phyloP scores from a whole-genome alignment of 2,797 vertebrate species.

The Synanceia verrucosa region DNA sequence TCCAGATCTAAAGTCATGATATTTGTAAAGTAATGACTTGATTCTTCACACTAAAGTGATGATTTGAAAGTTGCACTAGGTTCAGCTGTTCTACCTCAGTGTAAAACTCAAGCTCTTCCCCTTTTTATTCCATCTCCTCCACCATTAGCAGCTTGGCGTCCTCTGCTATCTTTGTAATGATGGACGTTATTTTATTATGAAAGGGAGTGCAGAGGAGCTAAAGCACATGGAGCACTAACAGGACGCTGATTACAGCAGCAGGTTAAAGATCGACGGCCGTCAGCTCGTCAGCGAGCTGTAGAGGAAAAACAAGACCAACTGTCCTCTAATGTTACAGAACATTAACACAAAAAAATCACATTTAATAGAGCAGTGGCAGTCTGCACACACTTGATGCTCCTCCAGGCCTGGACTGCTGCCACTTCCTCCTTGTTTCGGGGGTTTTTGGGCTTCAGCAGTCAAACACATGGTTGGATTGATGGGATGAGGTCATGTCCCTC shows the following conservation, averaged over 20 bases:
- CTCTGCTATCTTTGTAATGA: background rate
- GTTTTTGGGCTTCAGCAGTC: background rate
- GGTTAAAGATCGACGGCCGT: constrained; percentile 53
- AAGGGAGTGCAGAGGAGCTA: constrained; percentile 31
- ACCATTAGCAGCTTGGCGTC: background rate
- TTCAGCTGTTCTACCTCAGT: too few relatives aligned
- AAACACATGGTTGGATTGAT: constrained; percentile 2
- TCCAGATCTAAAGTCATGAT: too few relatives aligned
- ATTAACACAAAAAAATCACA: background rate
- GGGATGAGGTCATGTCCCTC: constrained; percentile 4
- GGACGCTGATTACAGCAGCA: constrained; percentile 59
- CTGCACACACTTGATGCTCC: background rate
- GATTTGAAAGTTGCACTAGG: too few relatives aligned
- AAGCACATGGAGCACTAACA: constrained; percentile 34
- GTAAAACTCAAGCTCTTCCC: too few relatives aligned
- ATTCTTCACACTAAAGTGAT: too few relatives aligned
- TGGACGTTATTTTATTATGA: constrained; percentile 9
- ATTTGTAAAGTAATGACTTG: too few relatives aligned
- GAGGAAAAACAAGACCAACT: background rate
- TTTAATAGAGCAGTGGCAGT: background rate
- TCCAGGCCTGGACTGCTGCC: background rate
- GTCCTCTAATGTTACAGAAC: background rate
- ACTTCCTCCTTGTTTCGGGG: background rate
- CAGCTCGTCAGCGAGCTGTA: constrained; percentile 9
- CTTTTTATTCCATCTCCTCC: background rate